These are phyloP conservation scores for Conus canariensis DNA, from an alignment of 2,888 invertebrate genomes.

Conservation along the genomic window DNA sequence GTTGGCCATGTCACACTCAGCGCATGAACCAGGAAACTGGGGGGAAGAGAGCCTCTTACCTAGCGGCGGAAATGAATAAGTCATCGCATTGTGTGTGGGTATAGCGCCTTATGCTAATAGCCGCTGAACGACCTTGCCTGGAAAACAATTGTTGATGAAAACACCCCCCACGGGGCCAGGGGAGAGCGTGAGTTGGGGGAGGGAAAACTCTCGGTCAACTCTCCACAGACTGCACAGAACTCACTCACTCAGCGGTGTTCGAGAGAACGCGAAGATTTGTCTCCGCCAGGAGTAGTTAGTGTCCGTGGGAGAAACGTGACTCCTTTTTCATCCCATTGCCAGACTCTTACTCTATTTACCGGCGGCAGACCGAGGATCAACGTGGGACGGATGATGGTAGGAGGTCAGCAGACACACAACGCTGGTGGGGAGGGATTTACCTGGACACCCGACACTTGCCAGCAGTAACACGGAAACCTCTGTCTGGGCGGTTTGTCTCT, in stretches of 20 bases:
- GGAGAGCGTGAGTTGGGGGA: neutral
- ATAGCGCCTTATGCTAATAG: neutral
- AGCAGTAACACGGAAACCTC: neutral
- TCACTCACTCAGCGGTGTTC: neutral
- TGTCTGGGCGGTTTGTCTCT: neutral
- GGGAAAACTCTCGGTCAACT: neutral
- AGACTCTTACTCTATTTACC: too few relatives aligned
- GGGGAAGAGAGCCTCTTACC: too few relatives aligned
- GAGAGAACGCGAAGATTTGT: too few relatives aligned
- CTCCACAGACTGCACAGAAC: neutral
- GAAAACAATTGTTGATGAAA: constrained; percentile 12
- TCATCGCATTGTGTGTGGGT: too few relatives aligned
- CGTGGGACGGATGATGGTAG: neutral
- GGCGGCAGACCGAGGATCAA: too few relatives aligned
- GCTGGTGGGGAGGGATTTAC: neutral
- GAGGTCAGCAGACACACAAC: neutral
- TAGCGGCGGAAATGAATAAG: too few relatives aligned
- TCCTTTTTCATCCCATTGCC: too few relatives aligned
- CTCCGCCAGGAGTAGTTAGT: too few relatives aligned
- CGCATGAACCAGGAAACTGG: too few relatives aligned
- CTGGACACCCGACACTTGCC: neutral
- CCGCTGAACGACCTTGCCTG: neutral
- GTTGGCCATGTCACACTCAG: too few relatives aligned
- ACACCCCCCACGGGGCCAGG: neutral
- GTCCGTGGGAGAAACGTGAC: neutral